Conservation (phyloP, 2,113 vertebrate genomes). For the Argyrosomus japonicus region DNA sequence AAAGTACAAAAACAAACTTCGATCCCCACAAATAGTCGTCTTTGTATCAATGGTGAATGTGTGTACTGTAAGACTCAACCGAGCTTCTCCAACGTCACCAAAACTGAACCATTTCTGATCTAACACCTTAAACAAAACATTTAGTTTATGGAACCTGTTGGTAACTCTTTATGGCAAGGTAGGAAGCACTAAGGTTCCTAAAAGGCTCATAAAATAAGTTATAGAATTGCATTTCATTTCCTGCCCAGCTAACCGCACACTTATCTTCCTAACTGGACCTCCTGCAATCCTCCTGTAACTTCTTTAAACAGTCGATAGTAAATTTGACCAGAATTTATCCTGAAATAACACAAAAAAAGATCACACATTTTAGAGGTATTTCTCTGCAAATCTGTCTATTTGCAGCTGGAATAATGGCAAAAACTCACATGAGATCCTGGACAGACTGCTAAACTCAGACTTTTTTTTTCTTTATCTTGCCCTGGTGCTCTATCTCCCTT, state of each 20-base stretch:
- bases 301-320: too few relatives aligned
- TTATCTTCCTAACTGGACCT: not conserved
- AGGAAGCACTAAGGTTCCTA: not conserved
- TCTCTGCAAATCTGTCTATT: not conserved
- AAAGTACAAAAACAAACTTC: not conserved
- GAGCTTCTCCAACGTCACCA: not conserved
- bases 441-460: not conserved
- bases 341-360: not conserved
- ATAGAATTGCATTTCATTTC: not conserved
- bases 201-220: not conserved
- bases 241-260: not conserved
- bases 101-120: not conserved
- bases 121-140: not conserved
- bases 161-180: not conserved
- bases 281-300: too few relatives aligned
- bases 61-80: not conserved
- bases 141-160: not conserved
- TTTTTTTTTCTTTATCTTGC: not conserved
- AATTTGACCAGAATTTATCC: not conserved
- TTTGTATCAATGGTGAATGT: not conserved
- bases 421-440: not conserved
- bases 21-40: not conserved
- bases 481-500: not conserved
- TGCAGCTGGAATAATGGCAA: not conserved
- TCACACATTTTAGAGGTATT: not conserved